Percentiles rank a stretch among this genome's conserved stretches.
Conservation (phyloP, 2,113 vertebrate genomes). For the Phalacrocorax pelagicus region DNA sequence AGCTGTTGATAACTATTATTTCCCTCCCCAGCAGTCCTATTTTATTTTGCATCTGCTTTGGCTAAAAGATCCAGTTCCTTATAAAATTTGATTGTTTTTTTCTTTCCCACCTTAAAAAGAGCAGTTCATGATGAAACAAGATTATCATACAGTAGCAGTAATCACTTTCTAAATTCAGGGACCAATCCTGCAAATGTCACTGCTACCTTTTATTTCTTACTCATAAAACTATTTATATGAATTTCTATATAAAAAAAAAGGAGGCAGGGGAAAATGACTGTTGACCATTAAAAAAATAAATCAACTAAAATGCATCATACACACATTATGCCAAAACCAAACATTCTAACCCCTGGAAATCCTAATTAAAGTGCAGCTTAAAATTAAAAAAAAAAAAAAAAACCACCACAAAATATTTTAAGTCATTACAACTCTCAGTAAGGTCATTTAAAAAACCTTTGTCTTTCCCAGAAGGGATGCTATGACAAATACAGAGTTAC, state of each 20-base stretch:
- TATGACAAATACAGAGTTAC: not conserved
- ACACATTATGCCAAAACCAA: not conserved
- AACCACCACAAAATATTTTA: not conserved
- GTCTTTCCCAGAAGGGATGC: not conserved
- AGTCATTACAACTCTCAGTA: not conserved
- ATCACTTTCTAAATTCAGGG: not conserved
- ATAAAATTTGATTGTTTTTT: not conserved
- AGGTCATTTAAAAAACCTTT: not conserved
- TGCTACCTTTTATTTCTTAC: not conserved
- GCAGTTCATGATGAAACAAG: not conserved
- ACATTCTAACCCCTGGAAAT: not conserved
- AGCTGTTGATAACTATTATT: not conserved
- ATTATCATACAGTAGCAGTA: not conserved
- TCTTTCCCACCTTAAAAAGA: not conserved
- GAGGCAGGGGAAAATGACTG: accelerated
- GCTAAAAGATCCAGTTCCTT: not conserved
- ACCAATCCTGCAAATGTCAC: not conserved
- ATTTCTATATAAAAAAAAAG: not conserved
- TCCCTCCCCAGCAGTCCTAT: not conserved
- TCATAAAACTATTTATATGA: not conserved
- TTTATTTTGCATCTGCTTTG: not conserved
- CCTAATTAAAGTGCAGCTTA: not conserved
- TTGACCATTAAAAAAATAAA: not conserved
- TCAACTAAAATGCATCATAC: not conserved
- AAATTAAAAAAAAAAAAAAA: not conserved